Conservation (phyloP, 2,113 vertebrate species). For the Tetraodon nigroviridis region DNA sequence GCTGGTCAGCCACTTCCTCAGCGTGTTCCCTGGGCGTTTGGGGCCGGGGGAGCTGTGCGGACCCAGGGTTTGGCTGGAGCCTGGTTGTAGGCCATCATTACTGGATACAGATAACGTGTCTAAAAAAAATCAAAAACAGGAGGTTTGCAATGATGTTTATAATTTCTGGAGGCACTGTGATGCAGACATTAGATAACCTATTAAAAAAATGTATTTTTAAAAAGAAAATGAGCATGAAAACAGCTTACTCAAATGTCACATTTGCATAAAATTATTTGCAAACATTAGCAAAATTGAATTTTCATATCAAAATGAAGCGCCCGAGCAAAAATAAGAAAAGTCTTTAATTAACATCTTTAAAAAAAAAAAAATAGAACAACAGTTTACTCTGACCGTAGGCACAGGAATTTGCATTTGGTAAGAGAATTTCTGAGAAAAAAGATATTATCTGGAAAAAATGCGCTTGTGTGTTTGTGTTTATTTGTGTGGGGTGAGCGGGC, state of each 20-base stretch:
- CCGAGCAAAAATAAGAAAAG: too few species aligned
- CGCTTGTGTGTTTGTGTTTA: slow-evolving; percentile 28
- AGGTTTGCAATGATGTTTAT: not conserved
- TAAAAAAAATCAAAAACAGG: slow-evolving; percentile 42
- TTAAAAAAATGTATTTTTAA: too few species aligned
- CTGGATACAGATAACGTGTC: slow-evolving; percentile 94
- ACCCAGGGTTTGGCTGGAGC: slow-evolving; percentile 88
- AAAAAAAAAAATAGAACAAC: too few species aligned
- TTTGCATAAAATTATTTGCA: too few species aligned
- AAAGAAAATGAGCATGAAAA: too few species aligned
- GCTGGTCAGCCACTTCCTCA: slow-evolving; percentile 97
- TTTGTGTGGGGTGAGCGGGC: slow-evolving; percentile 30
- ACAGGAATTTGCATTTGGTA: not conserved
- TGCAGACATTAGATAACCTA: too few species aligned
- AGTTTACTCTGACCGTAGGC: not conserved
- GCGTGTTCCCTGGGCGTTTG: slow-evolving; percentile 94
- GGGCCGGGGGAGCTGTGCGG: slow-evolving; percentile 94
- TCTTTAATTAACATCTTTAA: too few species aligned
- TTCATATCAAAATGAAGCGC: too few species aligned
- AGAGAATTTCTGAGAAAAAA: slow-evolving; percentile 7
- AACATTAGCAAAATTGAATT: too few species aligned
- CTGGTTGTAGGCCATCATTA: slow-evolving; percentile 86
- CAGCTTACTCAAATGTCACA: too few species aligned
- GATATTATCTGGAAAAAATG: slow-evolving; percentile 12
- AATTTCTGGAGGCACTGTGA: too few species aligned